Evolutionary conservation across 2,888 invertebrate species (phyloP).

Genomic region (Serripes groenlandicus): DNA sequence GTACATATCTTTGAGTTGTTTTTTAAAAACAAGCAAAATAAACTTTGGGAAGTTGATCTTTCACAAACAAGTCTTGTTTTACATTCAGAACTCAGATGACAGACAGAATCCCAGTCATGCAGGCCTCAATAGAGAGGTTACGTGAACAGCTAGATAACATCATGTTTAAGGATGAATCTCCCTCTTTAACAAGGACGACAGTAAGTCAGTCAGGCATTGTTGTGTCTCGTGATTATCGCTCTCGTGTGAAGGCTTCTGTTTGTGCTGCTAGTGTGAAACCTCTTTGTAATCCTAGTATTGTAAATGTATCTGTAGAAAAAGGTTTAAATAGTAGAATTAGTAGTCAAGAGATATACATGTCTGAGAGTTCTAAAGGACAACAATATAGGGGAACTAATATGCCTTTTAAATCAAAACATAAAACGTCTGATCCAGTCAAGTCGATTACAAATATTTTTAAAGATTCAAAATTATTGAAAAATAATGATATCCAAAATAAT

Average conservation of each 20-base stretch:
- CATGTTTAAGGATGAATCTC: constrained; percentile 59
- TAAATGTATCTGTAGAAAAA: neutral
- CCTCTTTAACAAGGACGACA: constrained; percentile 64
- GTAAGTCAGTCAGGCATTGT: constrained; percentile 54
- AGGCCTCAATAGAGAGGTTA: constrained; percentile 73
- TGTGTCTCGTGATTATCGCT: neutral
- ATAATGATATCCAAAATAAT: too few relatives aligned
- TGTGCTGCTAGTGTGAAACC: neutral
- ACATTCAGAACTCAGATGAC: constrained; percentile 66
- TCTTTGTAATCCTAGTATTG: neutral
- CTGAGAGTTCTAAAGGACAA: constrained; percentile 3
- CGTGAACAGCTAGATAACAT: constrained; percentile 63
- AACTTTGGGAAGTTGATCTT: neutral
- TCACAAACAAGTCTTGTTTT: neutral
- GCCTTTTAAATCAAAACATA: too few relatives aligned
- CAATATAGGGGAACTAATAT: too few relatives aligned
- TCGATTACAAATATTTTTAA: too few relatives aligned
- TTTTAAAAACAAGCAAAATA: too few relatives aligned
- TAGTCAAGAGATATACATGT: neutral
- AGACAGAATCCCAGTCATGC: constrained; percentile 75
- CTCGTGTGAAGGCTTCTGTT: neutral
- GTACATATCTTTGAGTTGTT: too few relatives aligned
- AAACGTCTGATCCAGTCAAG: too few relatives aligned
- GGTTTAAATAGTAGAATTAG: neutral
- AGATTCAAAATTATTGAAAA: too few relatives aligned